phyloP scores from a whole-genome alignment of 2,113 vertebrate species.

The Tichodroma muraria region DNA sequence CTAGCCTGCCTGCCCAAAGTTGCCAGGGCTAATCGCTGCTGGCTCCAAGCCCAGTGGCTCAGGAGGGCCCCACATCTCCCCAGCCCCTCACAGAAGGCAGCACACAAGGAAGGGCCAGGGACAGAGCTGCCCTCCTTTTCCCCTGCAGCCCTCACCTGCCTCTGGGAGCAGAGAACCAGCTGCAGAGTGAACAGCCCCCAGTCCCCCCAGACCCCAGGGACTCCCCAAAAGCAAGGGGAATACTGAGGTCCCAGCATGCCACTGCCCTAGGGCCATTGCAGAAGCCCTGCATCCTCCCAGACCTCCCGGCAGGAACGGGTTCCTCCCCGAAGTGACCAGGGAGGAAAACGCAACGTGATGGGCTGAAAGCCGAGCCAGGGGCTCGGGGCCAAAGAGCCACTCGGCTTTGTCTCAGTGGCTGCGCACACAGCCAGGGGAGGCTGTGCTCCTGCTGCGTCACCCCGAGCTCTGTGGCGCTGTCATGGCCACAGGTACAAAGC shows the following conservation, averaged over 20 bases:
- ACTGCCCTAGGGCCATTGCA: background rate
- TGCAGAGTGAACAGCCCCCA: background rate
- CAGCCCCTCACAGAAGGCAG: background rate
- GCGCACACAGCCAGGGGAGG: background rate
- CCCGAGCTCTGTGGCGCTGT: background rate
- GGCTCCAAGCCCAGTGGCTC: background rate
- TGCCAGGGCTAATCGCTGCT: background rate
- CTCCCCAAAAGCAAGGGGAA: background rate
- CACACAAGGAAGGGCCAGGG: rapidly evolving
- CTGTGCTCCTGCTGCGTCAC: background rate
- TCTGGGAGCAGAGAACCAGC: background rate
- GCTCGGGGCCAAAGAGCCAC: background rate
- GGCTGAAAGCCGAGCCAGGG: background rate
- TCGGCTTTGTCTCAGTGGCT: background rate
- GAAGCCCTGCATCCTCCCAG: background rate
- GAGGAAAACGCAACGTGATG: background rate
- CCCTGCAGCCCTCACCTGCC: background rate
- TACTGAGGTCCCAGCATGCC: background rate
- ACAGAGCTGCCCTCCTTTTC: background rate
- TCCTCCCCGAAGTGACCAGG: background rate
- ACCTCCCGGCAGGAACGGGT: background rate
- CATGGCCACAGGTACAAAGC: background rate
- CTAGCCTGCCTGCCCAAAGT: background rate
- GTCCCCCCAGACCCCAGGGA: too few relatives aligned
- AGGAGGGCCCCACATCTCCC: background rate